phyloP scores from a whole-genome alignment of 2,888 invertebrate genomes.

The Sarcophaga rosellei region DNA sequence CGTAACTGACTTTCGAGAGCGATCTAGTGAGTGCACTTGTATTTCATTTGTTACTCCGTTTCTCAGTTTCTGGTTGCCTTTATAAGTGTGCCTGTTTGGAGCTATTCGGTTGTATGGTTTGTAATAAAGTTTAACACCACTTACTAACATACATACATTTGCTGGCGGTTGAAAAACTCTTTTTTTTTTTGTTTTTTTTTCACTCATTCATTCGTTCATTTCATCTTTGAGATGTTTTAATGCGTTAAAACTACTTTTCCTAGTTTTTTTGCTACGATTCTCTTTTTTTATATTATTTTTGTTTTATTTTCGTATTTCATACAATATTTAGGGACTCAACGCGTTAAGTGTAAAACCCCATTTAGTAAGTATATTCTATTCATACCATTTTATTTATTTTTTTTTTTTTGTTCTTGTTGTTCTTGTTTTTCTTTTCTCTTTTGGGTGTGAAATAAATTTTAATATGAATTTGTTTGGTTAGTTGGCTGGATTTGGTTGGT shows the following conservation, averaged over 20 bases:
- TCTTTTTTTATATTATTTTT: constrained; percentile 8
- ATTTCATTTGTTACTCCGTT: constrained; percentile 19
- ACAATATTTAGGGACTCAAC: constrained; percentile 51
- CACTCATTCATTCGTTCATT: constrained; percentile 4
- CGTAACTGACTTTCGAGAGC: constrained; percentile 39
- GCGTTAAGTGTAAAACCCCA: constrained; percentile 61
- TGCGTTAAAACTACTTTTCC: constrained; percentile 57
- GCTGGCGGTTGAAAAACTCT: constrained; percentile 28
- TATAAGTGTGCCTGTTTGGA: constrained; percentile 5
- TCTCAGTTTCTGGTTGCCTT: constrained; percentile 12
- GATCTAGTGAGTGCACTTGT: constrained; percentile 26
- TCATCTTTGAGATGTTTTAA: constrained; percentile 48
- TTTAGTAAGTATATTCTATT: constrained; percentile 35
- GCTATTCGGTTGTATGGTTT: constrained; percentile 18
- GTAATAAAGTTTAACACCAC: constrained; percentile 34
- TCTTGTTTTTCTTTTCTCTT: constrained; percentile 9
- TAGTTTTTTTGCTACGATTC: not conserved
- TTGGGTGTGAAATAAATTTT: constrained; percentile 52
- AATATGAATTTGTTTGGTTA: constrained; percentile 36
- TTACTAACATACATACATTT: constrained; percentile 45
- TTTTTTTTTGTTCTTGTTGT: not conserved
- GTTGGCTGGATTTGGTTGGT: not conserved
- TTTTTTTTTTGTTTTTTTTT: constrained; percentile 1
- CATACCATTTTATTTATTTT: not conserved
- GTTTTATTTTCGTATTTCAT: not conserved